A percentile compares a stretch with the other conserved stretches of the same genome.
phyloP scores from a whole-genome alignment of 92 coral and sea anemone genomes.

The Anthopleura xanthogrammica region DNA sequence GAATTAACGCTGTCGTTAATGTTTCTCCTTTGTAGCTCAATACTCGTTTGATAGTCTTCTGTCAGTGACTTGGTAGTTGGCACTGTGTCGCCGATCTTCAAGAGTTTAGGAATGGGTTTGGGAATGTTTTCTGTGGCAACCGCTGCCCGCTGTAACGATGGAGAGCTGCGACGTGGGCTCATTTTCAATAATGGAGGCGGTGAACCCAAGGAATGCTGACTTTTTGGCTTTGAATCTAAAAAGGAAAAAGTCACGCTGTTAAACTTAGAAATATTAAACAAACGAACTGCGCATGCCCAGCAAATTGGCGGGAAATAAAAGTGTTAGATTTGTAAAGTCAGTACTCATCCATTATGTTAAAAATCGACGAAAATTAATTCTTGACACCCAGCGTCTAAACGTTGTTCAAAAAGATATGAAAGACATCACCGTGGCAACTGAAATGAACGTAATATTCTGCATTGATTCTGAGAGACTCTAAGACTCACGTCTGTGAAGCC shows the following conservation, averaged over 20 bases:
- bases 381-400: no score
- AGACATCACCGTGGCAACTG: no score
- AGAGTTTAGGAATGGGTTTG: constrained; percentile 16
- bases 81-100: background rate
- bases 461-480: no score
- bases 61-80: constrained; percentile 1
- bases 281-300: no score
- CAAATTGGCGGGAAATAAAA: no score
- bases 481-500: no score
- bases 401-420: no score
- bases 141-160: constrained; percentile 8
- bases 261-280: background rate
- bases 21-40: background rate
- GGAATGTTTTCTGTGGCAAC: constrained; percentile 11
- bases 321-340: no score
- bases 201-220: background rate
- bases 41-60: constrained; percentile 8
- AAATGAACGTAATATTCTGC: no score
- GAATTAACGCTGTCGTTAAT: background rate
- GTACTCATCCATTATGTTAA: no score
- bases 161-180: constrained; percentile 25
- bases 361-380: no score
- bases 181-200: constrained; percentile 30
- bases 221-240: background rate
- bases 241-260: background rate